Evolutionary conservation across 2,113 vertebrate species (phyloP).

Genomic region (Candoia aspera): DNA sequence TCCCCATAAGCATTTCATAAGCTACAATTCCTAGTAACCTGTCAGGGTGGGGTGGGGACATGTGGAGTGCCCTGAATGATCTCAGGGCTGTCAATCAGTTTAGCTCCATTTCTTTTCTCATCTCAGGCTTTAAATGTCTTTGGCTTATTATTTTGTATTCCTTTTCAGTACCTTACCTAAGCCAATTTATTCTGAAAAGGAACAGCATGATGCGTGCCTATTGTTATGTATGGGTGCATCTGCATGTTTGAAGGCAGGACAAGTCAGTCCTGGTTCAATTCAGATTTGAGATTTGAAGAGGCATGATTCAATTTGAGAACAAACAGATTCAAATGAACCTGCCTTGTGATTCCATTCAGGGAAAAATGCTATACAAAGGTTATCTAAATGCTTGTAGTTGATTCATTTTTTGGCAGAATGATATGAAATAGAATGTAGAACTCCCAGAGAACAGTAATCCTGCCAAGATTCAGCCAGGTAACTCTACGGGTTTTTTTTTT

Average conservation of each 20-base stretch:
- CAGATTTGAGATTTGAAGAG: neutral
- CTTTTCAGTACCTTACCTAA: neutral
- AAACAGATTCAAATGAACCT: neutral
- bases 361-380: neutral
- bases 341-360: neutral
- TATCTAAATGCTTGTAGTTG: neutral
- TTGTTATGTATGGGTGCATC: neutral
- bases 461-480: neutral
- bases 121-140: neutral
- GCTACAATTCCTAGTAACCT: neutral
- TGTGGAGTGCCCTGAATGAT: neutral
- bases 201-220: neutral
- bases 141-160: neutral
- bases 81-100: neutral
- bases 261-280: neutral
- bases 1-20: neutral
- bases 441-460: neutral
- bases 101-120: neutral
- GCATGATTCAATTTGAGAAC: neutral
- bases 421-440: neutral
- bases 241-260: neutral
- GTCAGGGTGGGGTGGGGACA: neutral
- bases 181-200: neutral
- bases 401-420: neutral
- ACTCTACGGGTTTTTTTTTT: neutral